These are phyloP conservation scores for Acrocyrtus sp. DNA, from an alignment of 2,888 invertebrate genomes.

Conservation along the genomic window DNA sequence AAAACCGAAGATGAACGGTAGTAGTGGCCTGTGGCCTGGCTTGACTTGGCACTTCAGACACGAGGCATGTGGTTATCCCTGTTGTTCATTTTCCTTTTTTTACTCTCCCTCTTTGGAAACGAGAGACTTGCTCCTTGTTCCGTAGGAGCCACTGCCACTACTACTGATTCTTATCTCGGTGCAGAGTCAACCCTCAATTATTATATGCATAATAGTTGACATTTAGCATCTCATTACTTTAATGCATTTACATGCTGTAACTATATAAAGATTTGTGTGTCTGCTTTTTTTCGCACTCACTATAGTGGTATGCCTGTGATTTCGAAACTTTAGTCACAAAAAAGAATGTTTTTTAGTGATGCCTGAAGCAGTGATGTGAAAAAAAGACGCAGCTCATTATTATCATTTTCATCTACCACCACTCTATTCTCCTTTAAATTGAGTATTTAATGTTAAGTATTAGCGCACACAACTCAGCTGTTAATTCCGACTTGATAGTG, in stretches of 20 bases:
- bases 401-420: too few species aligned
- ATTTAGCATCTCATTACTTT: constrained; percentile 48
- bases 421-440: too few species aligned
- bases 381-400: too few species aligned
- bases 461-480: too few species aligned
- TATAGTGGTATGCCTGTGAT: too few species aligned
- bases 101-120: constrained; percentile 20
- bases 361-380: too few species aligned
- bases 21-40: constrained; percentile 22
- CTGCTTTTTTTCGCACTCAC: too few species aligned
- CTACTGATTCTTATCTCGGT: constrained; percentile 47
- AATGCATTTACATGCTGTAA: constrained; percentile 37
- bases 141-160: too few species aligned
- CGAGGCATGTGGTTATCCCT: constrained; percentile 37
- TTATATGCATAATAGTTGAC: constrained; percentile 43
- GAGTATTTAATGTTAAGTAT: too few species aligned
- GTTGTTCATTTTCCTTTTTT: constrained; percentile 1
- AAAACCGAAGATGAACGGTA: too few species aligned
- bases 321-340: too few species aligned
- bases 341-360: too few species aligned
- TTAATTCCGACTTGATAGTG: constrained; percentile 12
- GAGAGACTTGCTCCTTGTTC: constrained; percentile 35
- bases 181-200: constrained; percentile 42
- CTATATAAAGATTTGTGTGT: constrained; percentile 3
- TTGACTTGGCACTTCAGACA: constrained; percentile 32